Percentiles rank a stretch among this genome's conserved stretches.
These are phyloP conservation scores for Nemapogon koenigi DNA, from an alignment of 2,888 invertebrate genomes.

Conservation along the genomic window DNA sequence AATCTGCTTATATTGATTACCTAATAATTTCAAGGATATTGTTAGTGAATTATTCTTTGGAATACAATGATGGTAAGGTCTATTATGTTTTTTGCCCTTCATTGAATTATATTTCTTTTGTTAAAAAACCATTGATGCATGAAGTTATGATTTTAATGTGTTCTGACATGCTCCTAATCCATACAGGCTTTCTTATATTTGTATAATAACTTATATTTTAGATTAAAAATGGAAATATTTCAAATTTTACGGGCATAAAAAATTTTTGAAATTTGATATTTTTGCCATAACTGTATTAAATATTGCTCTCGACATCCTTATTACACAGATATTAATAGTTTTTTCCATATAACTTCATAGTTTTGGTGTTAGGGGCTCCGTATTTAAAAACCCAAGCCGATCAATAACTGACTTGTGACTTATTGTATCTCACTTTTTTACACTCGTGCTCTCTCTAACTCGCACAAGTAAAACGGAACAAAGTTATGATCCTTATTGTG, in stretches of 20 bases:
- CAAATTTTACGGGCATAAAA: neutral
- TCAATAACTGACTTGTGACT: constrained; percentile 62
- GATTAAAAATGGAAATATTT: neutral
- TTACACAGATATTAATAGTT: neutral
- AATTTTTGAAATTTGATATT: constrained; percentile 35
- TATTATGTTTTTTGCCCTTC: constrained; percentile 37
- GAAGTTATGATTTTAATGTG: constrained; percentile 62
- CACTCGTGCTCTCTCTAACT: constrained; percentile 40
- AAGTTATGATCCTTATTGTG: constrained; percentile 46
- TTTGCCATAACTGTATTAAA: constrained; percentile 15
- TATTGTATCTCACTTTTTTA: constrained; percentile 37
- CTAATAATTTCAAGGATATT: constrained; percentile 28
- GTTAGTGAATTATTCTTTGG: constrained; percentile 41
- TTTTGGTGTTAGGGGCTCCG: constrained; percentile 3
- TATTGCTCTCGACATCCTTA: too few species aligned
- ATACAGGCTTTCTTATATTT: constrained; percentile 11
- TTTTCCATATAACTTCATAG: neutral
- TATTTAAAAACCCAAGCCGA: constrained; percentile 29
- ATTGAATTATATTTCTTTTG: constrained; percentile 27
- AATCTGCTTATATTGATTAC: neutral
- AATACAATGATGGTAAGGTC: constrained; percentile 60
- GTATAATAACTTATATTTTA: constrained; percentile 8
- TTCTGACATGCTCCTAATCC: constrained; percentile 53
- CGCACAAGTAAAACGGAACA: constrained; percentile 28
- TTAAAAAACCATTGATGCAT: constrained; percentile 40